Conservation (phyloP, 1,140 invertebrate species). For the Bombus cullumanus region DNA sequence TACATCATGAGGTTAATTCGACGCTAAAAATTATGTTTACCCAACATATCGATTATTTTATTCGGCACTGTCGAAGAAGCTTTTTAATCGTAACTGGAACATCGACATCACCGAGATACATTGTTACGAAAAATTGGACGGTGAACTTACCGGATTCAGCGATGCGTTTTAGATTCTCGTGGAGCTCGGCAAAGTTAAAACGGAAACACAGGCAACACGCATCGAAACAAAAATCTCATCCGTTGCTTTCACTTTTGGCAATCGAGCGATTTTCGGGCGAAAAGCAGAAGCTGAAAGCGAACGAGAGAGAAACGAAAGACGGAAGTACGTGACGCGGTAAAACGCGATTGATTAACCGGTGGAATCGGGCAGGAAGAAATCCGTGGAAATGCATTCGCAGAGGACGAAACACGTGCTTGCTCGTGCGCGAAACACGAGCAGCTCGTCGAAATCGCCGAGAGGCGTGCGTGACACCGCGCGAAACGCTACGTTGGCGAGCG, state of each 20-base stretch:
- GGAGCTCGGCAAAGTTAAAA: background rate
- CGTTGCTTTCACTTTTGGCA: constrained; percentile 52
- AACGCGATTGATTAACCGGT: no score
- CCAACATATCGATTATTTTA: no score
- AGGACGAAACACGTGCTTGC: constrained; percentile 12
- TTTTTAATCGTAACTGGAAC: no score
- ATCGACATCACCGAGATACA: background rate
- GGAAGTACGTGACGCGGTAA: no score
- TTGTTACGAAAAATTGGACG: background rate
- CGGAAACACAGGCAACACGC: constrained; percentile 6
- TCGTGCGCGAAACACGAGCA: constrained; percentile 5
- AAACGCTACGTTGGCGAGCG: constrained; percentile 74
- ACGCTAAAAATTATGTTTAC: no score
- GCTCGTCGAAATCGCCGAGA: constrained; percentile 24
- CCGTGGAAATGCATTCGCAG: background rate
- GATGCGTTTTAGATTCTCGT: background rate
- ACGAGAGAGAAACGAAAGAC: background rate
- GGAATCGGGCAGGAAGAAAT: background rate
- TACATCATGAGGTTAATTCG: no score
- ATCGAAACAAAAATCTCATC: constrained; percentile 30
- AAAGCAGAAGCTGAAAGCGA: background rate
- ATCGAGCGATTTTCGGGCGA: background rate
- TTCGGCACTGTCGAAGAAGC: no score
- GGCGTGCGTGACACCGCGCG: constrained; percentile 54
- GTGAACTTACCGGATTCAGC: constrained; percentile 11